Evolutionary conservation across 2,797 vertebrate species (phyloP), one percentile per base, ranked within the genome.

Genomic region (Prunella strophiata): DNA sequence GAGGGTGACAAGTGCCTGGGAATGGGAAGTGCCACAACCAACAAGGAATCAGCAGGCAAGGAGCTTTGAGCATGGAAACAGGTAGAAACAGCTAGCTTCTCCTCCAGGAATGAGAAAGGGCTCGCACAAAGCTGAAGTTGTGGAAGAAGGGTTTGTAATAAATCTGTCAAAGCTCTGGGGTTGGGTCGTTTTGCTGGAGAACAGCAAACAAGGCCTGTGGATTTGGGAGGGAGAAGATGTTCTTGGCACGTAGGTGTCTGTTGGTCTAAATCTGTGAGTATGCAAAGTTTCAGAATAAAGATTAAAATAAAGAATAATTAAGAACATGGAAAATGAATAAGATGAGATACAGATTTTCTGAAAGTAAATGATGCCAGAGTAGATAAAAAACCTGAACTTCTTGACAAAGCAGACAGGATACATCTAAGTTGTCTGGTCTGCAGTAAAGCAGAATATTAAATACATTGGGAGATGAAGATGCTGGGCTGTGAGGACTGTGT

Each of bases 341-440:
- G 87, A 43, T 43, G 85, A 88, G 70, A 81, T 85, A 83, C 0
- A 12, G 76, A 76, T 79, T 93, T 96, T 94, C 67, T 86, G 63
- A 86, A 91, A 94, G 89, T 58, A 75, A 88, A 47, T 47, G 58
- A 86, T 95, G 73, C 85, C 79, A 45, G 18, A 52, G 80, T 21
- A 88, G 88, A 93, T 91, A 75, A 95, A 90, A 93, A 93, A 89
- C 29, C 81, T 91, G 93, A 95, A 90, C 43, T 78, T 95, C 94
- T 90, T 0, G 9, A 83, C 71, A 79, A 70, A 90, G 88, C 77
- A 90, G 84, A 75, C 48, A 34, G 34, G 40, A 58, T 59, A 13
- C 18, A 26, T 72, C 54, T 30, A 27, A 58, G 54, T 72, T 75
- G 62, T 93, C 90, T 95, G 34, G 26, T 58, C 85, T 86, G 72